Percentiles rank a stretch among this genome's conserved stretches.
Conservation (phyloP, 2,113 vertebrate species). For the Neopipo cinnamomea region DNA sequence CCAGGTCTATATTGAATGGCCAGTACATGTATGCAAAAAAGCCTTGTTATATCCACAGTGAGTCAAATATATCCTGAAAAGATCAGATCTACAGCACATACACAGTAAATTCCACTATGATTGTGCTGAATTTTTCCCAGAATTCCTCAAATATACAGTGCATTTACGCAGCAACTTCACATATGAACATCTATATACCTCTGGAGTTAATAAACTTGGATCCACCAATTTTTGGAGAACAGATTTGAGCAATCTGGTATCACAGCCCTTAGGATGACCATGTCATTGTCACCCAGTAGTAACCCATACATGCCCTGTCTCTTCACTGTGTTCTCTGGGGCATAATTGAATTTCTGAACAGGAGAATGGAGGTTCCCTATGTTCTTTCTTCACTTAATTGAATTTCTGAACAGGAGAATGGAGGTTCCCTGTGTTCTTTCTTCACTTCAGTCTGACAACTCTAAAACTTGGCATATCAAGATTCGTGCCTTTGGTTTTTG, state of each 20-base stretch:
- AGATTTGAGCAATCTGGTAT: neutral
- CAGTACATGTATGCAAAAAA: neutral
- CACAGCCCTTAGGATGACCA: neutral
- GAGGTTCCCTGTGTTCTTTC: neutral
- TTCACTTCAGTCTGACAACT: neutral
- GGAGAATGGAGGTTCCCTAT: neutral
- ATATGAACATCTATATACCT: neutral
- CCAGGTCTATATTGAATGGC: neutral
- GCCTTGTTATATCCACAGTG: neutral
- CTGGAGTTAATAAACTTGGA: neutral
- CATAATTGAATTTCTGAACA: neutral
- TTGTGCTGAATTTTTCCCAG: neutral
- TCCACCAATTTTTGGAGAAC: neutral
- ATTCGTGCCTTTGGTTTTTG: neutral
- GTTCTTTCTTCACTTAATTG: neutral
- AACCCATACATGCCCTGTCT: neutral
- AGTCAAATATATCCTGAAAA: neutral
- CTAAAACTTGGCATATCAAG: neutral
- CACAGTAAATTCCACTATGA: neutral
- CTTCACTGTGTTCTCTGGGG: neutral
- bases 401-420: neutral
- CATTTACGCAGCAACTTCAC: neutral
- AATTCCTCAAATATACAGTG: neutral
- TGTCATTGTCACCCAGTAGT: rapidly evolving
- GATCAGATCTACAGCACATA: neutral